Conservation (phyloP, 2,113 vertebrate species). For the Tupaia tana region DNA sequence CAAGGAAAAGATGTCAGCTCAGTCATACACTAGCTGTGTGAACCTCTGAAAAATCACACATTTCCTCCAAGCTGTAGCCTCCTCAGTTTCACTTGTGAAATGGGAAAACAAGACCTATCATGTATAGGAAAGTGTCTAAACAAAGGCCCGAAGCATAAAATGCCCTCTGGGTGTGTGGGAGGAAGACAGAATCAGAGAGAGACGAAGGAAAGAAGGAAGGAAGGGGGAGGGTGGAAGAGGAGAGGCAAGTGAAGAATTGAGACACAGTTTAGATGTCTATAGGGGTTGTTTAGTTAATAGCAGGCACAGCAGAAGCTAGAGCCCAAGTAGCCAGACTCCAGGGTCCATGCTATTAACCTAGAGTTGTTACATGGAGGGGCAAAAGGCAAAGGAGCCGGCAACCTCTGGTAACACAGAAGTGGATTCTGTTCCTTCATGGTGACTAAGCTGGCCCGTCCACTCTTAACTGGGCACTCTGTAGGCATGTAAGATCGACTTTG, state of each 20-base stretch:
- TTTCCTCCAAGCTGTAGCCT: not conserved
- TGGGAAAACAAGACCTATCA: not conserved
- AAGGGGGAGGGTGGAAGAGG: not conserved
- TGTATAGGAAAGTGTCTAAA: not conserved
- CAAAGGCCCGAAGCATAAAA: not conserved
- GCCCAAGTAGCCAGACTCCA: rapidly evolving
- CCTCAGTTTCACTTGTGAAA: not conserved
- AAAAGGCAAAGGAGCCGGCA: not conserved
- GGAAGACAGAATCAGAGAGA: not conserved
- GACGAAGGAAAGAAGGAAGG: too few relatives aligned
- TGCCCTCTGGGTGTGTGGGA: not conserved
- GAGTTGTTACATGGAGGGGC: not conserved
- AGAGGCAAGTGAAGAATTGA: not conserved
- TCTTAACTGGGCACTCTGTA: not conserved
- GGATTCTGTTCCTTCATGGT: rapidly evolving
- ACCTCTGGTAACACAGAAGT: not conserved
- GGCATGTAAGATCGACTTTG: not conserved
- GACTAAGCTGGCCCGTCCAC: not conserved
- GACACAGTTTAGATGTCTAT: not conserved
- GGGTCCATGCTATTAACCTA: not conserved
- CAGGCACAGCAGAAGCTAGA: not conserved
- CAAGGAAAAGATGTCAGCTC: not conserved
- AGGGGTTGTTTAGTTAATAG: not conserved
- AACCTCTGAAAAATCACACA: not conserved
- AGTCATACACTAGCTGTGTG: rapidly evolving